Base-by-base conservation (phyloP, 2,113 vertebrate genomes). In the Passer domesticus region DNA sequence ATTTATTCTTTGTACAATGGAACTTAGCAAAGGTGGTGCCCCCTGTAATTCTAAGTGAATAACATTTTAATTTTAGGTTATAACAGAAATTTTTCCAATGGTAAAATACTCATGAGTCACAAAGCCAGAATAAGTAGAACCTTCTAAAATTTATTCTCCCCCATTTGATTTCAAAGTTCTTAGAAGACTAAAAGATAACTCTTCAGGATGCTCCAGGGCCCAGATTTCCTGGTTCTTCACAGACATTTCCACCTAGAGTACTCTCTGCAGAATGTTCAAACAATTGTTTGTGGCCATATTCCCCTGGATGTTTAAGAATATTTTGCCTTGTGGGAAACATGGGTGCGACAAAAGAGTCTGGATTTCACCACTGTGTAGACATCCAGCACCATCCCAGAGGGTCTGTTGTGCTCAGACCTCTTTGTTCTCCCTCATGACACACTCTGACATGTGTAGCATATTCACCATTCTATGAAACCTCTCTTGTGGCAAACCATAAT, bases 41-140 rank as follows among this genome's bases (percentile, higher is more conserved):
- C 35, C 49, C 28, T 93, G 25, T 77, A 94, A 49, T 75, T 87
- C 37, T 69, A 49, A 81, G 30, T 79, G 85, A 92, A 44, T 58
- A 49, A 7, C 19, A 60, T 33, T 39, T 95, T 92, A 96, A 53
- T 37, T 64, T 69, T 73, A 69, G 53, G 22, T 84, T 92, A 79
- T 81, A 88, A 75, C 8, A 67, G 78, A 91, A 55, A 35, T 95
- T 91, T 95, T 96, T 85, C 27, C 53, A 80, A 41, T 87, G 94
- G 89, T 76, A n/a, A 86, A 91, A 76, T 7, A 93, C 91, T 76
- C 7, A 24, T 87, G 74, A 87, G 41, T 87, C 64, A 69, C 64
- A 96, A 76, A 76, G 83, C 43, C 66, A 83, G 72, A 95, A 89
- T 76, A 92, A 97, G 87, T 91, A 92, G 55, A 95, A 84, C 8